phyloP scores from a whole-genome alignment of 2,797 vertebrate species.

The Manis crassicaudata region DNA sequence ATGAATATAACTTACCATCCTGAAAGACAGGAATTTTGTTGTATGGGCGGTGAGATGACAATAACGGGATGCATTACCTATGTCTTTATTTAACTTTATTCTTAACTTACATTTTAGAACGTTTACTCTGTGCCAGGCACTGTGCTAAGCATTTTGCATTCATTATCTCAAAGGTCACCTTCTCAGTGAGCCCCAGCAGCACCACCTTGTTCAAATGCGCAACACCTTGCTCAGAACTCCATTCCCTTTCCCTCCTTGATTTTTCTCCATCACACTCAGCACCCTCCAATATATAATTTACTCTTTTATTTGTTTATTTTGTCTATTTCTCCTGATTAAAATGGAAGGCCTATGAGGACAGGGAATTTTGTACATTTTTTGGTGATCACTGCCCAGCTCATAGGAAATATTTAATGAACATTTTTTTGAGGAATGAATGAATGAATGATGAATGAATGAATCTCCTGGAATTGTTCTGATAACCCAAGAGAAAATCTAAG shows the following conservation, averaged over 20 bases:
- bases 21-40: neutral
- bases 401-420: neutral
- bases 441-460: neutral
- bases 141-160: neutral
- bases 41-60: neutral
- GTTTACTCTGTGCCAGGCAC: neutral
- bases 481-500: neutral
- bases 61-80: neutral
- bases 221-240: neutral
- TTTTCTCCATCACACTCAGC: neutral
- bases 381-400: neutral
- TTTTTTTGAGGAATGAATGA: neutral
- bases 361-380: neutral
- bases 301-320: neutral
- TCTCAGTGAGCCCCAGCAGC: neutral
- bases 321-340: neutral
- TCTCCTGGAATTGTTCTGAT: neutral
- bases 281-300: neutral
- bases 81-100: neutral
- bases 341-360: neutral
- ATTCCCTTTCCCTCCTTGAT: neutral
- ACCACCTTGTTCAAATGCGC: neutral
- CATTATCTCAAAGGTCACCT: neutral
- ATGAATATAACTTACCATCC: neutral
- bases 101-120: neutral